Evolutionary conservation across 2,113 vertebrate genomes (phyloP), one percentile per base, ranked within the genome.

Genomic region (Alligator mississippiensis): DNA sequence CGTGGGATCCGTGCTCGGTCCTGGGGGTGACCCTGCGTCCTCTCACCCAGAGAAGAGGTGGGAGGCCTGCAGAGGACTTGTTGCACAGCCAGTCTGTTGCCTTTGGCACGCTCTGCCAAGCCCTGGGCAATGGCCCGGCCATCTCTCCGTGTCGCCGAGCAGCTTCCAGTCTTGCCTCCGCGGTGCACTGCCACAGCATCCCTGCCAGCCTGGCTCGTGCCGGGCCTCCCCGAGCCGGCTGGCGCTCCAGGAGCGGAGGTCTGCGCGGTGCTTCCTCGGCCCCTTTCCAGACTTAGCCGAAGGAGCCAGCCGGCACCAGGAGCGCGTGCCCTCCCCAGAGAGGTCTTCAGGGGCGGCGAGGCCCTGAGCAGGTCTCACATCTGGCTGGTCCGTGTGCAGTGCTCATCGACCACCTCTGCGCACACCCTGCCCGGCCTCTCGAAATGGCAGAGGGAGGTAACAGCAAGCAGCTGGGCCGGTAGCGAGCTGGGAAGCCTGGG

Each of bases 131-230:
- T 3, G 1, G n/a, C 62, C 77, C 4, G 1, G n/a, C 62, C 77
- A 89, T 83, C 9, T 81, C 15, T 5, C 47, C 5, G 1, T 64
- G n/a, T 54, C 38, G 11, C n/a, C 38, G 0, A 16, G 25, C 82
- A 38, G 10, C 34, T 15, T 74, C 1, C 25, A 88, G 4, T 55
- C n/a, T 19, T 17, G 60, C 47, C 27, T 75, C 9, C 76, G 58
- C 55, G 16, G 57, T 47, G 2, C 30, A 11, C 68, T 0, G 0
- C 28, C 57, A 10, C 0, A 0, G 7, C 2, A 0, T n/a, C n/a
- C 22, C 11, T 19, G 0, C 85, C 16, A 34, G 10, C 47, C 60
- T 82, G 3, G 1, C 47, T 84, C 38, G 57, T n/a, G 16, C 64
- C 38, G 38, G 38, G 64, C 28, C 55, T 77, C 72, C 38, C 38